Evolutionary conservation across 2,113 vertebrate genomes (phyloP).

Genomic region (Tamias sibiricus): DNA sequence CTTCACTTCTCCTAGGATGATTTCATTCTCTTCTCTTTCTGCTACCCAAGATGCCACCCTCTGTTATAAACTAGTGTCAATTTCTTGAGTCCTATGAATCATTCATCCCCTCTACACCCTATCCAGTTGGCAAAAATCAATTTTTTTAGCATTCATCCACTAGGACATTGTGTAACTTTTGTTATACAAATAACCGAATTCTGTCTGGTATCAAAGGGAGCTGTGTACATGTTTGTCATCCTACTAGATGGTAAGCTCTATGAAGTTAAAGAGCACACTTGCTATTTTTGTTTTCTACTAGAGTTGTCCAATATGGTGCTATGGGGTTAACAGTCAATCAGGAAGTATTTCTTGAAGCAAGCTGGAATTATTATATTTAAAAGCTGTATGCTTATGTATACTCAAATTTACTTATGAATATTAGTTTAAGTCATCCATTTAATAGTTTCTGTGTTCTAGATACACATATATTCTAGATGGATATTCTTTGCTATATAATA

Average conservation of each 20-base stretch:
- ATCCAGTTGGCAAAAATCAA: not conserved
- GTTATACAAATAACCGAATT: not conserved
- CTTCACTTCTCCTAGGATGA: not conserved
- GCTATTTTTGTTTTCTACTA: constrained; percentile 13
- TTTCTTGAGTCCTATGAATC: not conserved
- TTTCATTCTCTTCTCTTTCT: not conserved
- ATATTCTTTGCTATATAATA: constrained; percentile 6
- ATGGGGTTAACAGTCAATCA: not conserved
- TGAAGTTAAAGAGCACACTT: not conserved
- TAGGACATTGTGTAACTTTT: not conserved
- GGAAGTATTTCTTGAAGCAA: constrained; percentile 2
- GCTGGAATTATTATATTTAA: not conserved
- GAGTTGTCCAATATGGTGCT: not conserved
- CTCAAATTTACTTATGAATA: constrained; percentile 1
- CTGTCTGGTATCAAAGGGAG: not conserved
- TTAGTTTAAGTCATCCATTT: not conserved
- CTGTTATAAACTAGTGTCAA: not conserved
- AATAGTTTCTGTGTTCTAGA: not conserved
- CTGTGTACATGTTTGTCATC: not conserved
- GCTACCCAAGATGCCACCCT: not conserved
- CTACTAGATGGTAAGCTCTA: not conserved
- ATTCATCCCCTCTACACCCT: not conserved
- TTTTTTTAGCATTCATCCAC: not conserved
- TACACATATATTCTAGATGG: not conserved
- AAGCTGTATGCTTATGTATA: not conserved